phyloP scores from a whole-genome alignment of 2,797 vertebrate genomes.

The Schizopygopsis malacanthus region DNA sequence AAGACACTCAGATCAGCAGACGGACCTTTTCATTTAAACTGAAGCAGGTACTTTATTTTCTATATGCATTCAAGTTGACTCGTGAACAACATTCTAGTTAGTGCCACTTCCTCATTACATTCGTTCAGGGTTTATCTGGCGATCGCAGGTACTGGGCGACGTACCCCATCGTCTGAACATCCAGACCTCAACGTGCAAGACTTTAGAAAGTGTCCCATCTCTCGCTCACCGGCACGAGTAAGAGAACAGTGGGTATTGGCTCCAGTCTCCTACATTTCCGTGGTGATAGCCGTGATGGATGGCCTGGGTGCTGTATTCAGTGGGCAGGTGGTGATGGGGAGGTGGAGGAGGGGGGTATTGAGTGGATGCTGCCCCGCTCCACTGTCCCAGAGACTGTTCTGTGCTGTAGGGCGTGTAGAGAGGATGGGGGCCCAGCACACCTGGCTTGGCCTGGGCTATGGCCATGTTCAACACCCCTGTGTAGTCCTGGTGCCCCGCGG shows the following conservation, averaged over 20 bases:
- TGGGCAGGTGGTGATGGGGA: slow-evolving; percentile 78
- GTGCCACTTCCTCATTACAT: slow-evolving; percentile 25
- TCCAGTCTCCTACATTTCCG: slow-evolving; percentile 86
- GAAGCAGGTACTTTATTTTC: slow-evolving; percentile 23
- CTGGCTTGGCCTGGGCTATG: slow-evolving; percentile 79
- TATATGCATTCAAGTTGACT: slow-evolving; percentile 9
- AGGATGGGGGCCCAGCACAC: slow-evolving; percentile 76
- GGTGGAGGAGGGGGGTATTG: slow-evolving; percentile 78
- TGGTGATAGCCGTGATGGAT: slow-evolving; percentile 84
- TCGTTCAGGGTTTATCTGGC: slow-evolving; percentile 9
- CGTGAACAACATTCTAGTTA: slow-evolving; percentile 11
- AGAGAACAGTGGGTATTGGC: slow-evolving; percentile 90
- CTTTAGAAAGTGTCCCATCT: background rate
- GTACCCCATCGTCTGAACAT: background rate
- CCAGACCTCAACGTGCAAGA: background rate
- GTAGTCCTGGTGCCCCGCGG: slow-evolving; percentile 80
- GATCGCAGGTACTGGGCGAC: background rate
- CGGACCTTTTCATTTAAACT: background rate
- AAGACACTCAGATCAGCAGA: slow-evolving; percentile 9
- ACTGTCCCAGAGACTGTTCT: slow-evolving; percentile 85
- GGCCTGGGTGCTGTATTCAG: slow-evolving; percentile 83
- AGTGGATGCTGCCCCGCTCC: slow-evolving; percentile 78
- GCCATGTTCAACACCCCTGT: slow-evolving; percentile 81
- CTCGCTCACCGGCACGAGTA: slow-evolving; percentile 89
- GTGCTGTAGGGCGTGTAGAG: slow-evolving; percentile 81